Evolutionary conservation across 2,797 vertebrate genomes (phyloP), one percentile per base, ranked within the genome.

Genomic region (Micromesistius poutassou): DNA sequence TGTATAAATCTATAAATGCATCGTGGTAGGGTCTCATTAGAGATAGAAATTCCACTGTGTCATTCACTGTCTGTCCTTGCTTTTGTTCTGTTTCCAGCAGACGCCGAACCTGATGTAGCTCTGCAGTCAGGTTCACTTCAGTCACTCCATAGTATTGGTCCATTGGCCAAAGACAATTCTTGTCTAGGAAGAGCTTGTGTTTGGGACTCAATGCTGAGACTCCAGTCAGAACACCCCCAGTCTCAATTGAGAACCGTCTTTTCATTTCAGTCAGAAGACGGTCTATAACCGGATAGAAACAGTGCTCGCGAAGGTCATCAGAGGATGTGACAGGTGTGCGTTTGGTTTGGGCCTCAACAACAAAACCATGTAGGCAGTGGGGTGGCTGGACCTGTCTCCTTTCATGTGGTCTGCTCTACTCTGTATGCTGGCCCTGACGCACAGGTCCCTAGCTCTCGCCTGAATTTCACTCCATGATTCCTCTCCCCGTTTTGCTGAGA

Each of bases 341-440:
- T 50, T 74, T 72, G 36, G 30, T 74, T 42, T 55, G 77, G 22
- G 77, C 77, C 71, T 78, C 77, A 13, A 78, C 77, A 8, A 74
- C 46, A 78, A 78, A 78, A 33, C 4, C 72, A n/a, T 78, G 19
- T 16, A 78, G 30, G 30, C 68, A 30, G 36, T 19, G 77, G 62
- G 77, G 71, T 55, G 77, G 42, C 40, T 62, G 72, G 42, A 30
- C 72, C 40, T 66, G 72, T 74, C 77, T 66, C 38, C 30, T 73
- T 14, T 78, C 31, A 6, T 30, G 10, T 10, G 25, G 31, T 72
- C 1, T 10, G 71, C n/a, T n/a, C n/a, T n/a, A n/a, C 71, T 72
- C 30, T 72, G 30, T 72, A 74, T 78, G 30, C 76, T 40, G 31
- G 36, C 30, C 38, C 55, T 77, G 38, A 46, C 5, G 30, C 71